Evolutionary conservation across 2,888 invertebrate genomes (phyloP).

Genomic region (Cephus spinipes): DNA sequence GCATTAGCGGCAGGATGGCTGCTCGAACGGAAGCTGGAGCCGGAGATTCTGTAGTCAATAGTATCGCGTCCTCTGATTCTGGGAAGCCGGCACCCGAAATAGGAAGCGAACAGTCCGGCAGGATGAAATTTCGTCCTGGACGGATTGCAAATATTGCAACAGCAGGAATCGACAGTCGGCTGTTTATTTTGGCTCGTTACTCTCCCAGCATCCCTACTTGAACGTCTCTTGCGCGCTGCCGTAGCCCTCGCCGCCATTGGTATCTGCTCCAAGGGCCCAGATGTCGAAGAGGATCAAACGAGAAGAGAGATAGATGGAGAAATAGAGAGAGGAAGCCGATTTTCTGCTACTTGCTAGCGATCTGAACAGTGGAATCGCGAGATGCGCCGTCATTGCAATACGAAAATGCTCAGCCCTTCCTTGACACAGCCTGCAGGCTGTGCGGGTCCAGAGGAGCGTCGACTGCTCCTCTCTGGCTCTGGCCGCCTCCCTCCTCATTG

Average conservation of each 20-base stretch:
- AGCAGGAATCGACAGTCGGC: slow-evolving; percentile 48
- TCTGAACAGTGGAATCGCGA: too few species aligned
- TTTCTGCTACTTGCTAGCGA: too few species aligned
- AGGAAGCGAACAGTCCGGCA: not conserved
- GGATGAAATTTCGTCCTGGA: slow-evolving; percentile 40
- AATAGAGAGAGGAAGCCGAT: not conserved
- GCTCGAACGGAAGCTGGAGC: not conserved
- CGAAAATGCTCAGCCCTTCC: too few species aligned
- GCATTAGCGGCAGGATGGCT: slow-evolving; percentile 41
- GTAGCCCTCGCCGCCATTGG: too few species aligned
- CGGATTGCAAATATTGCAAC: slow-evolving; percentile 47
- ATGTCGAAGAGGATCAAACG: not conserved
- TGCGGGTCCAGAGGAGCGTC: not conserved
- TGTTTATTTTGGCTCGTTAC: slow-evolving; percentile 53
- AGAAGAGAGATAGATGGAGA: not conserved
- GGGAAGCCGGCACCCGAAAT: not conserved
- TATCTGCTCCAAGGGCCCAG: too few species aligned
- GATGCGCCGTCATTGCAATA: too few species aligned
- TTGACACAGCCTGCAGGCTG: not conserved
- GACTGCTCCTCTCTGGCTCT: not conserved
- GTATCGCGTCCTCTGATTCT: slow-evolving; percentile 16
- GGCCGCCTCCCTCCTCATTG: too few species aligned
- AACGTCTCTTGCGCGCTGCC: not conserved
- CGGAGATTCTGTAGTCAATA: slow-evolving; percentile 27
- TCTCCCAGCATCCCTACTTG: slow-evolving; percentile 11